Conservation (phyloP, 2,797 vertebrate species). For the Megalops cyprinoides region DNA sequence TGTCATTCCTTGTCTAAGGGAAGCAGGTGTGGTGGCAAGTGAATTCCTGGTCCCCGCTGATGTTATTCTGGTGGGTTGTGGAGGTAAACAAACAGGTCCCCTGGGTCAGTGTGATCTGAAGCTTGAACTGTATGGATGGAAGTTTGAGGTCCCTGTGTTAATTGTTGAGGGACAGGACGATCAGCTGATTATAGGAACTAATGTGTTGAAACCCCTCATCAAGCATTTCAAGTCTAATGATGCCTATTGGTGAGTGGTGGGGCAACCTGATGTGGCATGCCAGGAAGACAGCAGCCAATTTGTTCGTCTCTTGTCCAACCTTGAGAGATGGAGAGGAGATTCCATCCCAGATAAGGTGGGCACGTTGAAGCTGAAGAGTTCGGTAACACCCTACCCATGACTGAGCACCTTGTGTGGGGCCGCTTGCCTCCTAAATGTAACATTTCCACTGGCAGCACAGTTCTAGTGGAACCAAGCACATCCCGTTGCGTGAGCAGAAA, state of each 20-base stretch:
- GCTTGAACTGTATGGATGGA: constrained; percentile 26
- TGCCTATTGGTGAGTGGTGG: constrained; percentile 9
- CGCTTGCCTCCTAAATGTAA: not conserved
- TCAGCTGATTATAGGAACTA: too few species aligned
- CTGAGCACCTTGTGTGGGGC: constrained; percentile 44
- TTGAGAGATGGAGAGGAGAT: constrained; percentile 18
- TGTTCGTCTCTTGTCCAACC: constrained; percentile 16
- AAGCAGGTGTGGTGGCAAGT: constrained; percentile 14
- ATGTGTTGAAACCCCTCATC: constrained; percentile 41
- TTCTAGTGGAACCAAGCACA: not conserved
- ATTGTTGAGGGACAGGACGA: constrained; percentile 23
- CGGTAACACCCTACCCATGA: constrained; percentile 34
- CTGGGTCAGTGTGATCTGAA: constrained; percentile 30
- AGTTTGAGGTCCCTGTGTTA: constrained; percentile 17
- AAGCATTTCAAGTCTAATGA: constrained; percentile 26
- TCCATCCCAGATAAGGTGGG: constrained; percentile 26
- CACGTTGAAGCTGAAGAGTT: constrained; percentile 36
- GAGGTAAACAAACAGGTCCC: constrained; percentile 24
- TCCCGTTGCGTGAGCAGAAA: not conserved
- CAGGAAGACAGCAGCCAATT: not conserved
- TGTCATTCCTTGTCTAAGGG: not conserved
- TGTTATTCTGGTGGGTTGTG: constrained; percentile 43
- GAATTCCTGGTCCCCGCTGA: constrained; percentile 10
- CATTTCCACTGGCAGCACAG: constrained; percentile 7
- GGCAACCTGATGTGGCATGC: constrained; percentile 2